phyloP scores from a whole-genome alignment of 1,140 invertebrate genomes.

The Battus philenor region DNA sequence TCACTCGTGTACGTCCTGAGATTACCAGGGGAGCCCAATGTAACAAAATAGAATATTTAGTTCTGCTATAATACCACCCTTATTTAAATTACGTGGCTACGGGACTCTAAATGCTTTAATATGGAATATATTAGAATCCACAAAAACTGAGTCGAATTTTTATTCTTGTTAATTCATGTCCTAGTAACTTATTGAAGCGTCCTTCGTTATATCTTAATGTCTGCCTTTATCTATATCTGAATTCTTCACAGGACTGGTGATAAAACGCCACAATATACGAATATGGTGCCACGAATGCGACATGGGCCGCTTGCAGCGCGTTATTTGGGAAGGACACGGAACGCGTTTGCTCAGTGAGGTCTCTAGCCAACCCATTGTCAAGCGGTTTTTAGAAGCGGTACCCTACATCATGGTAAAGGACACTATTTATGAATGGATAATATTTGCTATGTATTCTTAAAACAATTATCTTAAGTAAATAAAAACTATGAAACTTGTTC shows the following conservation, averaged over 20 bases:
- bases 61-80: no score
- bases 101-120: no score
- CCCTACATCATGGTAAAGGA: constrained; percentile 92
- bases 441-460: no score
- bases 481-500: no score
- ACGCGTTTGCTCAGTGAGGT: constrained; percentile 87
- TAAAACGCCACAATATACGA: constrained; percentile 90
- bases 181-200: background rate
- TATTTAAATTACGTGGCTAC: no score
- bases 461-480: no score
- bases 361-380: constrained; percentile 87
- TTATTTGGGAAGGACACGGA: constrained; percentile 92
- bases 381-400: constrained; percentile 88
- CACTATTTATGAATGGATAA: no score
- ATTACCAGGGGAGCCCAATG: no score
- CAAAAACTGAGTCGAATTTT: background rate
- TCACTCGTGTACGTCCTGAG: no score
- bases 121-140: background rate
- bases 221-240: background rate
- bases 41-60: no score
- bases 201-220: constrained; percentile 8
- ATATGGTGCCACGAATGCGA: constrained; percentile 95
- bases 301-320: constrained; percentile 86
- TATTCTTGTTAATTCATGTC: background rate
- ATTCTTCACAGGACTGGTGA: constrained; percentile 79